Base-by-base conservation (phyloP, 2,113 vertebrate genomes). In the Synodontis membranacea region DNA sequence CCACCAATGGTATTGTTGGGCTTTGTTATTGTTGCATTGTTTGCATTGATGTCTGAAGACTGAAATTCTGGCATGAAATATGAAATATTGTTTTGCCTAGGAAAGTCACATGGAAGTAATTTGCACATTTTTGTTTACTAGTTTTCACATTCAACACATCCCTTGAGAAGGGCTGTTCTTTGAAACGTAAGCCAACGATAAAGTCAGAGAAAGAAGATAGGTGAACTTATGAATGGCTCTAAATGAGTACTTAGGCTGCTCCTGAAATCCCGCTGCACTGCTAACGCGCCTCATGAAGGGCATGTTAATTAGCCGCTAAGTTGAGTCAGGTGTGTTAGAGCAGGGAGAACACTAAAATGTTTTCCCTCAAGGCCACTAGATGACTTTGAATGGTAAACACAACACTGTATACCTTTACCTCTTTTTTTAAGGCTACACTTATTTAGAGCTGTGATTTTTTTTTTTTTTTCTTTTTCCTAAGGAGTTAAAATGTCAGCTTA, bases 11-110 rank as follows among this genome's bases (percentile, higher is more conserved):
- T 54, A 50, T 21, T 78, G 54, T 31, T n/a, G 10, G 44, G 39
- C 68, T 56, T 76, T 66, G 70, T 54, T 83, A 66, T 46, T 83
- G 86, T 79, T 86, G 34, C 23, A 42, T 79, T 58, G 34, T 81
- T 62, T 72, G 37, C 17, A 34, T 50, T 44, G 37, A 66, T 50
- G 14, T 83, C 62, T 50, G n/a, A 83, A 66, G 42, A 76, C 39
- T 60, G 10, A 75, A 46, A 58, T 81, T 72, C 52, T 74, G 64
- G 64, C 28, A 58, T 56, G 12, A 58, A 72, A 80, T 44, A 44
- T 39, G 50, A 37, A 5, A 15, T 34, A n/a, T n/a, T n/a, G 62
- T 64, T n/a, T 48, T 52, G 34, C 12, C 10, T 21, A 48, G 42
- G 58, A 85, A 66, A 34, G 60, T 48, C 56, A 12, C n/a, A 34